A percentile compares a stretch with the other conserved stretches of the same genome.
phyloP scores from a whole-genome alignment of 37 sponge, comb jelly and placozoan genomes.

The Ianthella basta region DNA sequence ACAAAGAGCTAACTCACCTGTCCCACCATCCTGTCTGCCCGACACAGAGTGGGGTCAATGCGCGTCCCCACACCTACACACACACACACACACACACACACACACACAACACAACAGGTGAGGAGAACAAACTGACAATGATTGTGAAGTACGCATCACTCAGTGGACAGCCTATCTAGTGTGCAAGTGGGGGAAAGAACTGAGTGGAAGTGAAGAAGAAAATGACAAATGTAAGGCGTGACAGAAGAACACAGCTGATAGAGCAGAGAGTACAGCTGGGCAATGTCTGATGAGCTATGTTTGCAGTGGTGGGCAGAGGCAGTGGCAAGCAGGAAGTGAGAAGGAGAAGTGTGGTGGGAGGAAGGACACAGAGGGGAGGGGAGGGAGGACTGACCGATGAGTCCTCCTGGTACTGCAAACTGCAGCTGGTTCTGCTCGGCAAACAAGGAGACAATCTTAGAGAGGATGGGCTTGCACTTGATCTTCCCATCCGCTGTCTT shows the following conservation, averaged over 20 bases:
- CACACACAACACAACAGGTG: background rate
- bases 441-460: constrained; percentile 82
- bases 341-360: background rate
- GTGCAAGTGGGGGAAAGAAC: too few species aligned
- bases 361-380: background rate
- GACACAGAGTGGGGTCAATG: constrained; percentile 95
- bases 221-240: too few species aligned
- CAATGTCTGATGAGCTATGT: too few species aligned
- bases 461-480: constrained; percentile 84
- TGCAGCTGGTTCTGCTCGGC: constrained; percentile 95
- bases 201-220: too few species aligned
- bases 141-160: too few species aligned
- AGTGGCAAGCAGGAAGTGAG: background rate
- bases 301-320: background rate
- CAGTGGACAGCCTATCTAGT: too few species aligned
- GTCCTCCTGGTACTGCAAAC: constrained; percentile 96
- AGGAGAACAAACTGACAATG: background rate
- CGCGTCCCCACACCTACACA: constrained; percentile 92
- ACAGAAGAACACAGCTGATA: too few species aligned
- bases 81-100: background rate
- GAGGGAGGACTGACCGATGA: constrained; percentile 70
- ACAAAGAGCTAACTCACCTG: constrained; percentile 53
- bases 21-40: constrained; percentile 94
- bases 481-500: constrained; percentile 87
- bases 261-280: background rate